A percentile compares a stretch with the other conserved stretches of the same genome.
Conservation (phyloP, 2,113 vertebrate genomes). For the Felis chaus region DNA sequence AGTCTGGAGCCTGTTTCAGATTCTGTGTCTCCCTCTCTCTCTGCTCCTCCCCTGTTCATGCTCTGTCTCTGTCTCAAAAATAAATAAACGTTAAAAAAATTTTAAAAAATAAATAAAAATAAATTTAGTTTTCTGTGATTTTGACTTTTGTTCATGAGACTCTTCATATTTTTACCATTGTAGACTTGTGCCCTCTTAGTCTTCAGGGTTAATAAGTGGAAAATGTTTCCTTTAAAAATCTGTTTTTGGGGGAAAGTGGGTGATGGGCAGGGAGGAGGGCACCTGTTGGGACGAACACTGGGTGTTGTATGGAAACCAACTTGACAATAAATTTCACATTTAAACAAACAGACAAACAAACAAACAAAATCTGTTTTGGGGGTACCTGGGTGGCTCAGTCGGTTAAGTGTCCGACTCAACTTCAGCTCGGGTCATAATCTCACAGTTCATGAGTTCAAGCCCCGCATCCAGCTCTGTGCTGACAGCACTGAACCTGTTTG, state of each 20-base stretch:
- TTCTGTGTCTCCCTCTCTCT: too few species aligned
- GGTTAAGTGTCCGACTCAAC: not conserved
- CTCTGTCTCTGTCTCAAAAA: too few species aligned
- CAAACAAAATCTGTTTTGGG: not conserved
- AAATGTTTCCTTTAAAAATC: slow-evolving; percentile 22
- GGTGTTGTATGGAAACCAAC: too few species aligned
- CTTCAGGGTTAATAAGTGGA: not conserved
- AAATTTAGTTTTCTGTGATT: not conserved
- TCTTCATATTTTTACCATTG: not conserved
- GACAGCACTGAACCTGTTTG: not conserved
- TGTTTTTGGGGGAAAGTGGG: not conserved
- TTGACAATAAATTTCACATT: too few species aligned
- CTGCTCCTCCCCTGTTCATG: too few species aligned
- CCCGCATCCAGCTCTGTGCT: not conserved
- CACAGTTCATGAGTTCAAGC: fast-evolving
- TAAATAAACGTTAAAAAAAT: too few species aligned
- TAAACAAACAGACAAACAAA: too few species aligned
- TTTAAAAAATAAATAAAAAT: not conserved
- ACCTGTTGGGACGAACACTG: too few species aligned
- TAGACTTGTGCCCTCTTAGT: not conserved
- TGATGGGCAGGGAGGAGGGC: too few species aligned
- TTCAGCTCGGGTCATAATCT: not conserved
- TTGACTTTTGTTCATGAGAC: slow-evolving; percentile 22
- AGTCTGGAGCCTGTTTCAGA: too few species aligned
- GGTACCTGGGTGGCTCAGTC: not conserved